Conservation (phyloP, 1,140 invertebrate genomes). For the Gryllus bimaculatus region DNA sequence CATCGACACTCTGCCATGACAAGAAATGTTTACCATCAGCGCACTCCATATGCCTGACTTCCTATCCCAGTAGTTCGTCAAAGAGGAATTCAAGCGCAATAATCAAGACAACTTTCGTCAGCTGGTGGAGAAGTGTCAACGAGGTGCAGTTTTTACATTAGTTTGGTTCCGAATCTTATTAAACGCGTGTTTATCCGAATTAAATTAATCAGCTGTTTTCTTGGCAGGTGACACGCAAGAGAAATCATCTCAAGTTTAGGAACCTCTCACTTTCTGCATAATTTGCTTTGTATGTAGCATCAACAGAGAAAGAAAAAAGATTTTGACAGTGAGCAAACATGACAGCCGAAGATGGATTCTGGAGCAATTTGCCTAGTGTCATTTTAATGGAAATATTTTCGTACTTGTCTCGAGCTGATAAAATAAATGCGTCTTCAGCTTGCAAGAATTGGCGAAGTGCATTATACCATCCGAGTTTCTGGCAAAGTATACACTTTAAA, state of each 20-base stretch:
- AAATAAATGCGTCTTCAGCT: conserved; percentile 46
- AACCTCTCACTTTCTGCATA: neutral
- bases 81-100: neutral
- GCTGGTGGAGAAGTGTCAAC: neutral
- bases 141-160: neutral
- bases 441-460: conserved; percentile 52
- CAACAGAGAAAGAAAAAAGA: neutral
- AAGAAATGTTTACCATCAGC: neutral
- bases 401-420: conserved; percentile 44
- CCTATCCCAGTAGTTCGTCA: neutral
- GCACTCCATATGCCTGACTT: neutral
- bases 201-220: neutral
- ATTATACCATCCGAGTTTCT: conserved; percentile 50
- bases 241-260: neutral
- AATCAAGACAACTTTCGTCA: neutral
- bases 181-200: neutral
- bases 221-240: neutral
- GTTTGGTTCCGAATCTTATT: neutral
- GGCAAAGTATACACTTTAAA: conserved; percentile 37
- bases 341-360: conserved; percentile 27
- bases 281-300: neutral
- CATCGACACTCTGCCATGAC: neutral
- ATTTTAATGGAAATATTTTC: conserved; percentile 52
- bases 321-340: neutral
- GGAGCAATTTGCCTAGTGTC: conserved; percentile 49